Conservation (phyloP, 2,797 vertebrate genomes). For the Anas flavirostris region DNA sequence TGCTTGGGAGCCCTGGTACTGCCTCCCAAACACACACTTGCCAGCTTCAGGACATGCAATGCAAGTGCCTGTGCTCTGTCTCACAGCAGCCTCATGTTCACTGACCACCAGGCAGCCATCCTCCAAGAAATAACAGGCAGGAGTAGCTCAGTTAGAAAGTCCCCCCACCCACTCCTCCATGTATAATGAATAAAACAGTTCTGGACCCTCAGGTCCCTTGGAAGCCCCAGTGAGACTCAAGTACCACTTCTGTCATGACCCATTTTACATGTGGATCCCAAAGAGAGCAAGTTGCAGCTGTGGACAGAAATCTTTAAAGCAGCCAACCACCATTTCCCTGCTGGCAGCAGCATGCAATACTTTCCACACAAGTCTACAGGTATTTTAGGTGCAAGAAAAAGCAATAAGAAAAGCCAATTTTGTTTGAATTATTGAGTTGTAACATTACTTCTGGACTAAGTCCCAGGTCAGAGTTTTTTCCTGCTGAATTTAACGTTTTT, state of each 20-base stretch:
- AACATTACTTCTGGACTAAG: background rate
- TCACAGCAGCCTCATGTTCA: accelerated
- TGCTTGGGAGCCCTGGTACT: background rate
- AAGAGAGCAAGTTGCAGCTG: background rate
- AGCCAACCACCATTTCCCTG: background rate
- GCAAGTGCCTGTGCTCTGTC: background rate
- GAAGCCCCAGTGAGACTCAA: background rate
- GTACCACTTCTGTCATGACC: background rate
- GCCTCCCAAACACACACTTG: background rate
- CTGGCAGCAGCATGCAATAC: background rate
- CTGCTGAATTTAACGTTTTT: background rate
- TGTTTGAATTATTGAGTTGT: accelerated
- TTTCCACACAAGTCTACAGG: background rate
- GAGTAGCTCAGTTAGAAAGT: background rate
- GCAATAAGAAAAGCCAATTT: background rate
- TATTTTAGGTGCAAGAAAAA: background rate
- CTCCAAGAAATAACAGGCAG: background rate
- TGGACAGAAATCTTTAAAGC: background rate
- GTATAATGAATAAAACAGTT: background rate
- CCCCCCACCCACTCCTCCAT: no score
- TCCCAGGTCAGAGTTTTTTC: background rate
- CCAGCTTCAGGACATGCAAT: background rate
- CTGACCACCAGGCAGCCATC: background rate
- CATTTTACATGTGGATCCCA: background rate
- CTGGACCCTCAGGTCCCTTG: background rate